Evolutionary conservation across 1,140 invertebrate species (phyloP), one percentile per base, ranked within the genome.

Genomic region (Brachionus calyciflorus): DNA sequence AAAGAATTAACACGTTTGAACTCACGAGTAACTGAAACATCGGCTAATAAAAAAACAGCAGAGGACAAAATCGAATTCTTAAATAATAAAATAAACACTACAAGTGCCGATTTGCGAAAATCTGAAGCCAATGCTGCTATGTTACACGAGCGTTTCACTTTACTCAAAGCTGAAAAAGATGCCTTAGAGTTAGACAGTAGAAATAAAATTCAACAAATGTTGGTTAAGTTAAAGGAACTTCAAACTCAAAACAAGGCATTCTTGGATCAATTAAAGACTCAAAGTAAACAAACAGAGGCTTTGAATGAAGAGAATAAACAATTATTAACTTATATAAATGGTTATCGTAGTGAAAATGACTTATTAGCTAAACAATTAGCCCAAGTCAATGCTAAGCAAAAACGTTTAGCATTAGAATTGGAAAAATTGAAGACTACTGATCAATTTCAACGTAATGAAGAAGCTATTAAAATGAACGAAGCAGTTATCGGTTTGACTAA

Each of bases 41-140:
- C 48, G 14, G 41, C 49, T 10, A 30, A 41, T 1, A 40, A 24
- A 19, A 76, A 76, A 44, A 49, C 70, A 28, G 48, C 70, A 6
- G 70, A 76, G 5, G 70, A 76, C 10, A 76, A 76, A 51, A 30
- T 76, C n/a, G 70, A 76, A 57, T 76, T 76, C 55, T 60, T 76
- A 24, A 76, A 30, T 30, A 55, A 55, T 55, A 53, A 55, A 44
- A 33, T 40, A 41, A 76, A 76, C 28, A 76, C 48, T 14, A 55
- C 49, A n/a, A 19, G 19, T 24, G 70, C 40, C 9, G 70, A 76
- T 46, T 57, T 76, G 26, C 21, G 70, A 33, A 53, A 55, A 26
- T 76, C 70, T 19, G 70, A 76, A 24, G 70, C 70, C n/a, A 76
- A 76, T 76, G 70, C 70, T 24, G 70, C 70, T 33, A 76, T 55